Conservation (phyloP, 2,113 vertebrate species). For the Tragelaphus scriptus region DNA sequence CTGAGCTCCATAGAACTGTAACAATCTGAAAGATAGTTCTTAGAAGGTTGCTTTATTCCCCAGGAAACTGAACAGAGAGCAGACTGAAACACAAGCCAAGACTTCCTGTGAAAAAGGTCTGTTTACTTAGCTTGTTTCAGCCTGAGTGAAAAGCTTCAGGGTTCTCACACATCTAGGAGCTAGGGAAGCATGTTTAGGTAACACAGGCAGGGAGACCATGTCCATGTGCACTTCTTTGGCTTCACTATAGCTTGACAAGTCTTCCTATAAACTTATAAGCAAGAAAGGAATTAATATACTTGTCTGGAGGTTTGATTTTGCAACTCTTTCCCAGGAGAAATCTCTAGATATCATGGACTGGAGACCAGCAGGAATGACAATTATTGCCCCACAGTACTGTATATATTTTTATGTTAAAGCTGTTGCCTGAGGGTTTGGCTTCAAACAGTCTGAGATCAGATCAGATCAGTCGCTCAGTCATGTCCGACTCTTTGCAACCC, state of each 20-base stretch:
- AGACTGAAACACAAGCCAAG: not conserved
- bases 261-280: not conserved
- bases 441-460: not conserved
- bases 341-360: not conserved
- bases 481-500: too few species aligned
- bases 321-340: not conserved
- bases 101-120: not conserved
- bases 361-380: not conserved
- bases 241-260: not conserved
- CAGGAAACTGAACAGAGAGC: not conserved
- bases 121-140: not conserved
- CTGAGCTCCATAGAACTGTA: not conserved
- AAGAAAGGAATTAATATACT: not conserved
- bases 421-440: not conserved
- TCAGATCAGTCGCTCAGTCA: too few species aligned
- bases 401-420: not conserved
- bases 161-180: not conserved
- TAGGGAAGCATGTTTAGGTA: not conserved
- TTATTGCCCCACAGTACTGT: not conserved
- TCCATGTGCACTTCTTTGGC: not conserved
- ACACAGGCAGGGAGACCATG: not conserved
- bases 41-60: not conserved
- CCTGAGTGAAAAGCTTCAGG: not conserved
- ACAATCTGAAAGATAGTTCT: not conserved
- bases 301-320: not conserved